Percentiles rank a stretch among this genome's conserved stretches.
These are phyloP conservation scores for Dichetophora obliterata DNA, from an alignment of 2,888 invertebrate species.

Conservation along the genomic window DNA sequence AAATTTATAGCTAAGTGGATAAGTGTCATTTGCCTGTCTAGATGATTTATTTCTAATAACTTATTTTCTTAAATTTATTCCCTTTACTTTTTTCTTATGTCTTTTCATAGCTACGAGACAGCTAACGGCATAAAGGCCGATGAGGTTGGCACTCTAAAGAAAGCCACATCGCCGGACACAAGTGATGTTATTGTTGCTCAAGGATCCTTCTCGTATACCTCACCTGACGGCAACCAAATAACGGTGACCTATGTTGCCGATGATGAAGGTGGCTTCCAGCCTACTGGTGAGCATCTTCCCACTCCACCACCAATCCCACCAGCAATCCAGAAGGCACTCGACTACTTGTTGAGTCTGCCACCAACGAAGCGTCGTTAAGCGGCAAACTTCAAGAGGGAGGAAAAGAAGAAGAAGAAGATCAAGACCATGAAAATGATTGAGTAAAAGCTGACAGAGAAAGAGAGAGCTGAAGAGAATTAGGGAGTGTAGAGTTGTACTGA, in stretches of 20 bases:
- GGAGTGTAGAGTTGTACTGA: neutral
- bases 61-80: conserved; percentile 50
- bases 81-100: neutral
- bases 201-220: conserved; percentile 78
- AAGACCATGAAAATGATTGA: conserved; percentile 29
- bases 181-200: conserved; percentile 78
- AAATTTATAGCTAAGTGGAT: neutral
- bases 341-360: conserved; percentile 78
- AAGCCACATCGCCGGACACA: conserved; percentile 77
- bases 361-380: conserved; percentile 69
- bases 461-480: conserved; percentile 12
- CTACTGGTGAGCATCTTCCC: conserved; percentile 78
- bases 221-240: conserved; percentile 79
- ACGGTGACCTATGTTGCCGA: conserved; percentile 79
- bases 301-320: conserved; percentile 83
- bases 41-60: conserved; percentile 10
- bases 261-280: conserved; percentile 77
- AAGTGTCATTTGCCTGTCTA: neutral
- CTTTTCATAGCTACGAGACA: conserved; percentile 78
- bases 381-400: neutral
- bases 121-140: conserved; percentile 86
- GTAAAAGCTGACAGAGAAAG: conserved; percentile 32
- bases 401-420: neutral
- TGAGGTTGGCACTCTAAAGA: conserved; percentile 82
- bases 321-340: conserved; percentile 81